Evolutionary conservation across 1,140 invertebrate species (phyloP).

Genomic region (Listronotus bonariensis): DNA sequence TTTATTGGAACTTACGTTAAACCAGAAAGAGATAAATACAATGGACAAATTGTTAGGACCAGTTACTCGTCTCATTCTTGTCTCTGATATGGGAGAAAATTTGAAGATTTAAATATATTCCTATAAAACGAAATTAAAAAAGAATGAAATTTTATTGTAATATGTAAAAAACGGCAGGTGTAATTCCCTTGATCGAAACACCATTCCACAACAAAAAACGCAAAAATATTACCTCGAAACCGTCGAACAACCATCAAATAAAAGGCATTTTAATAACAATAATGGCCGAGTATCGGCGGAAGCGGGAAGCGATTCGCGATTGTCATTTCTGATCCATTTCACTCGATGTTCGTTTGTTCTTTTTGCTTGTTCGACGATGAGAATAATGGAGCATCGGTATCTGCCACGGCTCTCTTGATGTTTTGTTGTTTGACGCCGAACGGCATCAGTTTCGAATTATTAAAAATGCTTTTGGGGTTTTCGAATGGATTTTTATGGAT

Average conservation of each 20-base stretch:
- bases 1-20: no score
- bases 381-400: conserved; percentile 35
- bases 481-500: no score
- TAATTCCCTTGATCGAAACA: no score
- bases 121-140: no score
- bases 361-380: conserved; percentile 28
- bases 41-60: no score
- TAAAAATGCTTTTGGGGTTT: conserved; percentile 17
- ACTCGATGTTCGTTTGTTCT: conserved; percentile 41
- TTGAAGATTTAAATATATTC: no score
- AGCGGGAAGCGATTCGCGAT: conserved; percentile 37
- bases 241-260: conserved; percentile 22
- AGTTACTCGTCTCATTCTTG: no score
- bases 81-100: no score
- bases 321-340: conserved; percentile 48
- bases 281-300: conserved; percentile 34
- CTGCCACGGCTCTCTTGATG: conserved; percentile 10
- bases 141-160: no score
- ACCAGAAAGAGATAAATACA: no score
- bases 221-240: conserved; percentile 10
- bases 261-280: conserved; percentile 45
- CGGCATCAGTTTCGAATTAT: conserved; percentile 7
- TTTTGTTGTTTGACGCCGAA: conserved; percentile 11
- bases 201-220: conserved; percentile 2
- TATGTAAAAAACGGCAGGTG: no score